Conservation (phyloP, 2,888 invertebrate genomes). For the Cerastis leucographa region DNA sequence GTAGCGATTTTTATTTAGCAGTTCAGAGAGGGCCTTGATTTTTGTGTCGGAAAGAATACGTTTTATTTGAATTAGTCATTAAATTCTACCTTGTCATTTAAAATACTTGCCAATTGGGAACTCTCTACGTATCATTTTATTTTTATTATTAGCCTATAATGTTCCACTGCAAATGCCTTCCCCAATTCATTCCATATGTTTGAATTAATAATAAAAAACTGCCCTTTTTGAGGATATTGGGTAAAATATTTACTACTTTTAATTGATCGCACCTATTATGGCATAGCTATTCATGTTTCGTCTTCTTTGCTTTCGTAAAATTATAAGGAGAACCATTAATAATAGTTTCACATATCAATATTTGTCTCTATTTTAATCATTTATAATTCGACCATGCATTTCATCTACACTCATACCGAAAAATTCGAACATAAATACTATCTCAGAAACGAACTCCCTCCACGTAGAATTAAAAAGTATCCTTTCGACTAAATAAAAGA, state of each 20-base stretch:
- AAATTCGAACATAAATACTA: background rate
- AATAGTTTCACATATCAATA: background rate
- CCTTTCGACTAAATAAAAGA: background rate
- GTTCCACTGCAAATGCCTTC: too few species aligned
- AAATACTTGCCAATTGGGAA: background rate
- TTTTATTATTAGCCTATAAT: too few species aligned
- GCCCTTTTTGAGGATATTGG: background rate
- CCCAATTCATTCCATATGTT: too few species aligned
- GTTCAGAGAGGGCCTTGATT: background rate
- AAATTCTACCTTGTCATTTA: background rate
- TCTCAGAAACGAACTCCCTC: background rate
- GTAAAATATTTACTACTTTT: background rate
- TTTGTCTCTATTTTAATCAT: background rate
- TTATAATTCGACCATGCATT: background rate
- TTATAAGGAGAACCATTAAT: background rate
- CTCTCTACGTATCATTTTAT: too few species aligned
- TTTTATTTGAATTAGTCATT: background rate
- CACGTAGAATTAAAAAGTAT: background rate
- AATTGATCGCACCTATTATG: background rate
- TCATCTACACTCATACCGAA: background rate
- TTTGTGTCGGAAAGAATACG: background rate
- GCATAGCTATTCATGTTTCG: background rate
- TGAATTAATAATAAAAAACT: too few species aligned
- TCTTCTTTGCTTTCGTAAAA: background rate
- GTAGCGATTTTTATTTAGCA: slow-evolving; percentile 46